A percentile compares a stretch with the other conserved stretches of the same genome.
Evolutionary conservation across 2,888 invertebrate species (phyloP).

Genomic region (Atrina japonica): DNA sequence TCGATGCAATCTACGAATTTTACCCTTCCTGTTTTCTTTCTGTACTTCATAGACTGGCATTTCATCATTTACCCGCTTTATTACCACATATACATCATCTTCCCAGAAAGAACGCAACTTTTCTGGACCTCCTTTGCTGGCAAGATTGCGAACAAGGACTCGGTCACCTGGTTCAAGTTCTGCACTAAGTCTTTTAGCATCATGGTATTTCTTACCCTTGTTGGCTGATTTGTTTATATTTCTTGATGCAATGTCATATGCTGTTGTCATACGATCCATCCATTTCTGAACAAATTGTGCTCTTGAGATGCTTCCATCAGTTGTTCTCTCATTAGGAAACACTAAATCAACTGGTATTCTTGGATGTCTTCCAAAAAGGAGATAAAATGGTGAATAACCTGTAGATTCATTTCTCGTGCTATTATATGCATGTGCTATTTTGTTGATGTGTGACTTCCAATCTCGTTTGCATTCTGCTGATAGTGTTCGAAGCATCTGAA

Average conservation of each 20-base stretch:
- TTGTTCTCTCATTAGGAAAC: constrained; percentile 2
- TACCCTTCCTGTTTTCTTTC: constrained; percentile 26
- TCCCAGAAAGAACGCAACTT: constrained; percentile 48
- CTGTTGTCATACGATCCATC: constrained; percentile 33
- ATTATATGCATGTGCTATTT: constrained; percentile 53
- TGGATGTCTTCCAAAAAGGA: too few relatives aligned
- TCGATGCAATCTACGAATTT: constrained; percentile 32
- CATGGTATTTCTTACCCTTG: constrained; percentile 6
- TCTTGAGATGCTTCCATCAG: constrained; percentile 2
- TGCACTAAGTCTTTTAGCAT: too few relatives aligned
- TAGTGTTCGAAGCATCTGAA: constrained; percentile 47
- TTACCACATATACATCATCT: constrained; percentile 37
- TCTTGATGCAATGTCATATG: constrained; percentile 38
- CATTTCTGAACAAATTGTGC: constrained; percentile 33
- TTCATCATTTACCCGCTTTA: constrained; percentile 11
- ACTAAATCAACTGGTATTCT: constrained; percentile 30
- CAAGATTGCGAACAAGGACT: constrained; percentile 38
- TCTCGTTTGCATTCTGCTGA: constrained; percentile 31
- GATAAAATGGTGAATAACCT: constrained; percentile 37
- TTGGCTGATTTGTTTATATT: constrained; percentile 18
- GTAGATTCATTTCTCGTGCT: constrained; percentile 47
- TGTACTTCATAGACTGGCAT: constrained; percentile 39
- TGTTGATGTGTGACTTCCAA: constrained; percentile 46
- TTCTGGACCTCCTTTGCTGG: constrained; percentile 40
- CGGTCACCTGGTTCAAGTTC: constrained; percentile 26